Percentiles rank a stretch among this genome's conserved stretches.
These are phyloP conservation scores for Apamea crenata DNA, from an alignment of 2,888 invertebrate species.

Conservation along the genomic window DNA sequence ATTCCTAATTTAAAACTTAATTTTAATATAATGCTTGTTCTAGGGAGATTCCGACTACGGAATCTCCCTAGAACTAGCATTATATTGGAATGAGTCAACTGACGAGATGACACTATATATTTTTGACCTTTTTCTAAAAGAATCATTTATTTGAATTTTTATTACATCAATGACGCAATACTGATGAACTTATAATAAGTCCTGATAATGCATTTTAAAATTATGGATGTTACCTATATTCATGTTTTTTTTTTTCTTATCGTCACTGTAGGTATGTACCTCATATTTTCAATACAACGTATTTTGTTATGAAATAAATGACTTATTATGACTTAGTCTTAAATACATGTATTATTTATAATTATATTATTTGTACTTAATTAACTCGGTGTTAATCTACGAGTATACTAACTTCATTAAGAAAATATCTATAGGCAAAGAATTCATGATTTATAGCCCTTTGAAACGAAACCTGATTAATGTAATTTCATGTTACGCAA, in stretches of 20 bases:
- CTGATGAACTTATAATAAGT: too few relatives aligned
- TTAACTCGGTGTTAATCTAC: background rate
- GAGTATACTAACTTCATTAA: background rate
- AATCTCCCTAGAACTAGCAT: too few relatives aligned
- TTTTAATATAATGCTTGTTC: background rate
- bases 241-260: too few relatives aligned
- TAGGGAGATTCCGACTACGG: background rate
- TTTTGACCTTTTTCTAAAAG: background rate
- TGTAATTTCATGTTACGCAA: conserved; percentile 53
- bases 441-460: conserved; percentile 32
- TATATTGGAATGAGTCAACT: too few relatives aligned
- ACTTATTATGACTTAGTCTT: background rate
- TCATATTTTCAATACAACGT: too few relatives aligned
- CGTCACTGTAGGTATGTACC: too few relatives aligned
- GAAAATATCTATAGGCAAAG: background rate
- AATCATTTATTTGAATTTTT: background rate
- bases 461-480: conserved; percentile 43
- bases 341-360: background rate
- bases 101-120: background rate
- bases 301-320: too few relatives aligned
- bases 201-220: too few relatives aligned
- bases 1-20: background rate
- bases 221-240: too few relatives aligned
- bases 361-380: background rate
- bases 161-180: background rate